Percentiles rank a stretch among this genome's conserved stretches.
Conservation (phyloP, 2,797 vertebrate genomes). For the Lepus townsendii region DNA sequence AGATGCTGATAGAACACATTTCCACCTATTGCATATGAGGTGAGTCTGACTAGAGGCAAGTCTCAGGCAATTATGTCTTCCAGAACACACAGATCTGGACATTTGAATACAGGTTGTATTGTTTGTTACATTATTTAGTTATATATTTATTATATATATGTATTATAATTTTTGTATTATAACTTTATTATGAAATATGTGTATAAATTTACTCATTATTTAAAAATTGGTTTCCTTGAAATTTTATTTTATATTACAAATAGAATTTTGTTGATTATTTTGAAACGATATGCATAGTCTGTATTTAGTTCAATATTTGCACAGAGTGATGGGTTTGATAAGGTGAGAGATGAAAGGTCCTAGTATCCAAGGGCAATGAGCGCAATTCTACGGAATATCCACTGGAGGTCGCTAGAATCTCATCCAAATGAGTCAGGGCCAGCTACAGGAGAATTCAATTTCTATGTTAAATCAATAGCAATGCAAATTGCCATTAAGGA, state of each 20-base stretch:
- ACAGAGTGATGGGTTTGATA: not conserved
- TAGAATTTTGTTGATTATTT: not conserved
- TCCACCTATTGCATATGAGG: accelerated
- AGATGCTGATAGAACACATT: accelerated
- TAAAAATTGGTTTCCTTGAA: not conserved
- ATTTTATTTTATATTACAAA: not conserved
- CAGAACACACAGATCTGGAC: too few species aligned
- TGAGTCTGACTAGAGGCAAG: not conserved
- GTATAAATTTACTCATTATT: not conserved
- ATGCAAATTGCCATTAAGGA: not conserved
- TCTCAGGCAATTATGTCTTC: not conserved
- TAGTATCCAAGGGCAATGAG: not conserved
- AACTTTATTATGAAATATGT: too few species aligned
- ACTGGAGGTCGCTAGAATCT: conserved; percentile 86
- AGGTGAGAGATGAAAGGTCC: not conserved
- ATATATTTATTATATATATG: not conserved
- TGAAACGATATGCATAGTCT: not conserved
- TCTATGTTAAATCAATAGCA: not conserved
- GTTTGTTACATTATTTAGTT: not conserved
- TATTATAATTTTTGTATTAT: not conserved
- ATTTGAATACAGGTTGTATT: not conserved
- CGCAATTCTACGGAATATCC: conserved; percentile 63
- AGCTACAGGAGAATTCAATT: not conserved
- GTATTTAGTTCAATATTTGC: not conserved
- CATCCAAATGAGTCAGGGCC: conserved; percentile 45